phyloP scores from a whole-genome alignment of 2,888 invertebrate species.

The Idaea straminata region DNA sequence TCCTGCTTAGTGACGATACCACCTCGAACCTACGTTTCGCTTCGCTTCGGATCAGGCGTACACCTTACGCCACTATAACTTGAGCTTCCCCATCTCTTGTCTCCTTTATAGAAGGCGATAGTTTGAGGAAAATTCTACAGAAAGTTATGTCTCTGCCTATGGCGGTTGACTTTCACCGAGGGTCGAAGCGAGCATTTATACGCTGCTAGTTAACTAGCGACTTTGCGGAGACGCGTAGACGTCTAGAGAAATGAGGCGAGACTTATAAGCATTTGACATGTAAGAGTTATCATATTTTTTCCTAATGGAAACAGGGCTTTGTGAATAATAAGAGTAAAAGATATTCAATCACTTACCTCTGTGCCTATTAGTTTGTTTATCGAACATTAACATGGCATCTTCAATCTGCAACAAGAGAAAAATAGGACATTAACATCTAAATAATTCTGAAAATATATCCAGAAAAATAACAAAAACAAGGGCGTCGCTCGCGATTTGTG shows the following conservation, averaged over 20 bases:
- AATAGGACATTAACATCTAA: conserved; percentile 59
- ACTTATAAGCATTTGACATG: conserved; percentile 60
- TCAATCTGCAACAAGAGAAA: conserved; percentile 93
- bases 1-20: conserved; percentile 73
- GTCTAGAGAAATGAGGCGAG: conserved; percentile 64
- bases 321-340: conserved; percentile 10
- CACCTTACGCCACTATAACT: conserved; percentile 43
- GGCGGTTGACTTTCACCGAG: conserved; percentile 50
- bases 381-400: conserved; percentile 99
- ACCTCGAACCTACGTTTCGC: conserved; percentile 62
- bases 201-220: conserved; percentile 63
- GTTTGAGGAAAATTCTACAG: conserved; percentile 41
- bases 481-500: conserved; percentile 72
- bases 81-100: conserved; percentile 54
- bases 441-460: conserved; percentile 52
- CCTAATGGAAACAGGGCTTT: not conserved
- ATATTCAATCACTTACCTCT: conserved; percentile 87
- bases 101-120: conserved; percentile 37
- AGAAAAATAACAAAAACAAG: conserved; percentile 70
- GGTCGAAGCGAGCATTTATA: conserved; percentile 63
- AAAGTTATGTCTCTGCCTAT: conserved; percentile 50
- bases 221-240: conserved; percentile 64
- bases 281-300: conserved; percentile 29
- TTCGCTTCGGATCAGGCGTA: conserved; percentile 53
- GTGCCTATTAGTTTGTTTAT: conserved; percentile 99